Percentiles rank a stretch among this genome's conserved stretches.
phyloP scores from a whole-genome alignment of 2,888 invertebrate species.

The Drosophila tanythrix region DNA sequence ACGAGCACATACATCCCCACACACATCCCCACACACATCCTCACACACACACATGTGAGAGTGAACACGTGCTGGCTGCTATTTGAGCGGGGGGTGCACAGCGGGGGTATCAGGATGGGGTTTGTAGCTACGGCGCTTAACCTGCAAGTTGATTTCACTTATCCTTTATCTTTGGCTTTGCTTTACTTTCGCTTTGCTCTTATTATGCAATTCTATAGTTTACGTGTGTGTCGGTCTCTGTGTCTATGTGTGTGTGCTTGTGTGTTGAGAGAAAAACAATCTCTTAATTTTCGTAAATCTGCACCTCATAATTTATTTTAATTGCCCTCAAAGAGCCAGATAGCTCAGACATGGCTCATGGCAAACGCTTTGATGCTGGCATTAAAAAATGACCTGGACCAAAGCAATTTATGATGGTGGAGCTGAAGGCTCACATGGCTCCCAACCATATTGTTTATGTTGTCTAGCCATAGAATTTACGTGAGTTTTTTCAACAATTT shows the following conservation, averaged over 20 bases:
- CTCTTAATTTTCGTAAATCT: slow-evolving; percentile 82
- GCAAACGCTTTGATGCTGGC: slow-evolving; percentile 43
- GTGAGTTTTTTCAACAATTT: slow-evolving; percentile 57
- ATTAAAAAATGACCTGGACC: slow-evolving; percentile 68
- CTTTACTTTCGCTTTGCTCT: slow-evolving; percentile 31
- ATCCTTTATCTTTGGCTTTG: slow-evolving; percentile 59
- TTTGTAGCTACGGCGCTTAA: slow-evolving; percentile 58
- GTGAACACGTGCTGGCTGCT: slow-evolving; percentile 59
- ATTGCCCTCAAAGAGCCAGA: slow-evolving; percentile 75
- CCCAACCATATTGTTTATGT: slow-evolving; percentile 74
- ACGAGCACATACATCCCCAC: slow-evolving; percentile 13
- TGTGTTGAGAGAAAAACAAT: slow-evolving; percentile 64
- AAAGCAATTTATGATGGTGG: slow-evolving; percentile 75
- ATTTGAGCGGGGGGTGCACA: slow-evolving; percentile 17
- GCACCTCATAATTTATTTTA: slow-evolving; percentile 84
- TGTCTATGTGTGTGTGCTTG: not conserved
- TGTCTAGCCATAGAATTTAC: slow-evolving; percentile 76
- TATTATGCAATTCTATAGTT: slow-evolving; percentile 44
- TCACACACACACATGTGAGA: not conserved
- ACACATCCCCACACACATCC: slow-evolving; percentile 9
- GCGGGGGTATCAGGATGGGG: slow-evolving; percentile 24
- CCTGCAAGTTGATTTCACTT: slow-evolving; percentile 81
- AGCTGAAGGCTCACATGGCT: slow-evolving; percentile 31
- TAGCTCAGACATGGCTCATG: slow-evolving; percentile 42
- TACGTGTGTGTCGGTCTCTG: not conserved